phyloP scores from a whole-genome alignment of 2,113 vertebrate genomes.

The Camelus bactrianus region DNA sequence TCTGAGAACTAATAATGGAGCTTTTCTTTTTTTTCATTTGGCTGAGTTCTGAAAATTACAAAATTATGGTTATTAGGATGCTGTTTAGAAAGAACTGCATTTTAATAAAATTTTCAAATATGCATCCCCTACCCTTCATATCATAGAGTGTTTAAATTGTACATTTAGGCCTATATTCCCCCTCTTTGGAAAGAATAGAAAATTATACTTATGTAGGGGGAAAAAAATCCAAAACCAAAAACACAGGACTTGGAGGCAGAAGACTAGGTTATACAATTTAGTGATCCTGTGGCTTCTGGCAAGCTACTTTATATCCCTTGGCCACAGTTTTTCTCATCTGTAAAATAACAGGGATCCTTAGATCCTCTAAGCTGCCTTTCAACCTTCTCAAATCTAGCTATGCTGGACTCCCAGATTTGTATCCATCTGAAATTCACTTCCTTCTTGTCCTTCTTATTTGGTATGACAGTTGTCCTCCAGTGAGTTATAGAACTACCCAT shows the following conservation, averaged over 20 bases:
- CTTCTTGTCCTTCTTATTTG: not conserved
- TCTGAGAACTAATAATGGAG: not conserved
- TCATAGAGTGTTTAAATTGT: not conserved
- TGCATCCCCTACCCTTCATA: not conserved
- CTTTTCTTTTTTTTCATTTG: constrained; percentile 23
- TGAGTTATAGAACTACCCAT: not conserved
- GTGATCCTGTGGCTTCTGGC: not conserved
- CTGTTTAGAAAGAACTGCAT: constrained; percentile 55
- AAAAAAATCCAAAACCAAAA: not conserved
- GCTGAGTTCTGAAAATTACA: constrained; percentile 40
- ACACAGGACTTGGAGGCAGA: not conserved
- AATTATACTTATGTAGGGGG: not conserved
- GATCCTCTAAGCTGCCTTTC: not conserved
- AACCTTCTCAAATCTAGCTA: not conserved
- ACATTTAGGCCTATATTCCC: not conserved
- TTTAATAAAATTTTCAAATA: constrained; percentile 36
- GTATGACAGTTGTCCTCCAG: not conserved
- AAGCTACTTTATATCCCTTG: not conserved
- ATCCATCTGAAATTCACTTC: not conserved
- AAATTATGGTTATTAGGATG: constrained; percentile 22
- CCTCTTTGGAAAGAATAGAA: not conserved
- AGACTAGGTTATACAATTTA: constrained; percentile 27
- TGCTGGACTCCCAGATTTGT: not conserved
- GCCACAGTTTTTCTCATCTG: not conserved
- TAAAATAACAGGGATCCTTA: not conserved